Base-by-base conservation (phyloP, 2,113 vertebrate species). In the Pogona vitticeps region DNA sequence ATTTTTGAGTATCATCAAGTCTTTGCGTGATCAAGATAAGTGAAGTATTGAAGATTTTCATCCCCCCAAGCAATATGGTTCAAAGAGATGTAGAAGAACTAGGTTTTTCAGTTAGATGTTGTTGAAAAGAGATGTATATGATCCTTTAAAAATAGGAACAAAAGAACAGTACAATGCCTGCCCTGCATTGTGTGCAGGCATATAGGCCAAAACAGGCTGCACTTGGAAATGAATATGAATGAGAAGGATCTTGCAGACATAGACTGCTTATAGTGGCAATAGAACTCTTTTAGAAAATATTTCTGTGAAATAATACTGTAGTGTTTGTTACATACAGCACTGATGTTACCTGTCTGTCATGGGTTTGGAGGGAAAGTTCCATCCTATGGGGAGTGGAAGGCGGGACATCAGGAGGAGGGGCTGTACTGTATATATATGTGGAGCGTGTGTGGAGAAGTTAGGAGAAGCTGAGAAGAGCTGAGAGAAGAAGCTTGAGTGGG, bases 1-100 rank as follows among this genome's bases (percentile, higher is more conserved):
- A 59, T 90, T 83, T 82, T 61, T 86, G 0, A 23, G 86, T 36
- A 4, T 1, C 3, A 2, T 63, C 40, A 73, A 38, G 67, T 82
- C 72, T 72, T 42, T 78, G 70, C 42, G 76, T 20, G 38, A 2
- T 1, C 71, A 81, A 10, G 31, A 77, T 67, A 20, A 86, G 56
- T 21, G 56, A 52, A 23, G 2, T 21, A 72, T 80, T 46, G 38
- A 83, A 88, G 83, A 56, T 77, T 73, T 75, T 86, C 82, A 72
- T 40, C 18, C 71, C 84, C n/a, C 67, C 28, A 85, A 91, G 80
- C 26, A 68, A 36, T 0, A 0, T 67, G 52, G 40, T 15, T 52
- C 82, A 59, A 85, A 17, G 26, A 17, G 36, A 84, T 76, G 2
- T 2, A 23, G 13, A 0, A 71, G 2, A 72, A 71, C 2, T 17